Conservation (phyloP, 2,113 vertebrate species). For the Scytalopus superciliaris region DNA sequence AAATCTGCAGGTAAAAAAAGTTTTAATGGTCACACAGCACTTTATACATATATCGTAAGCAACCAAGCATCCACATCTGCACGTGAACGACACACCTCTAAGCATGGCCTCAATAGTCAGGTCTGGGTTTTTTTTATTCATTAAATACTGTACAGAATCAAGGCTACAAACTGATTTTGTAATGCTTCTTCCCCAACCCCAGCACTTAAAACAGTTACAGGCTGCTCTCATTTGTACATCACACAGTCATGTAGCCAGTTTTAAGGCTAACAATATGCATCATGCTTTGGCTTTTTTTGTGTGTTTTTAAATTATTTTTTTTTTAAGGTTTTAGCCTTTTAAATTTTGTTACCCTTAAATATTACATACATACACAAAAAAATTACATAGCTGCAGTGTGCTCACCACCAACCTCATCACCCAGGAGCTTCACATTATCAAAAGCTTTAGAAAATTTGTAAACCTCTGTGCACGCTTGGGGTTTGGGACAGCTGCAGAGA, state of each 20-base stretch:
- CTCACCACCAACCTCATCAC: constrained; percentile 69
- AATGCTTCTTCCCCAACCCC: constrained; percentile 52
- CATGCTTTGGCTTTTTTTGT: constrained; percentile 92
- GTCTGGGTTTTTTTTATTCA: constrained; percentile 21
- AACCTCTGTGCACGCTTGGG: constrained; percentile 68
- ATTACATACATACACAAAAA: constrained; percentile 86
- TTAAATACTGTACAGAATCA: constrained; percentile 81
- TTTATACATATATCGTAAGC: constrained; percentile 84
- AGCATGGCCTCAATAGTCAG: constrained; percentile 66
- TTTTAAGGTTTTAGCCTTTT: constrained; percentile 65
- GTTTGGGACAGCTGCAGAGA: constrained; percentile 15
- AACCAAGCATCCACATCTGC: constrained; percentile 85
- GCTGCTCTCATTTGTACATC: constrained; percentile 76
- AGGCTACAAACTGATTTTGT: constrained; percentile 80
- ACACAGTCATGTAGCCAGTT: constrained; percentile 82
- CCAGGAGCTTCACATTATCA: constrained; percentile 86
- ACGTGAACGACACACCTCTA: constrained; percentile 73
- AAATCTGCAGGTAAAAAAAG: constrained; percentile 77
- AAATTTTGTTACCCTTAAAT: constrained; percentile 77
- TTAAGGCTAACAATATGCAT: constrained; percentile 88
- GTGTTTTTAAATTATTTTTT: constrained; percentile 50
- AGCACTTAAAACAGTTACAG: constrained; percentile 63
- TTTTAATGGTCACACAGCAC: constrained; percentile 82
- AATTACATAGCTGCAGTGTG: constrained; percentile 78
- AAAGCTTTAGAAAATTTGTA: constrained; percentile 78